Evolutionary conservation across 2,797 vertebrate species (phyloP).

Genomic region (Poeciliopsis presidionis): DNA sequence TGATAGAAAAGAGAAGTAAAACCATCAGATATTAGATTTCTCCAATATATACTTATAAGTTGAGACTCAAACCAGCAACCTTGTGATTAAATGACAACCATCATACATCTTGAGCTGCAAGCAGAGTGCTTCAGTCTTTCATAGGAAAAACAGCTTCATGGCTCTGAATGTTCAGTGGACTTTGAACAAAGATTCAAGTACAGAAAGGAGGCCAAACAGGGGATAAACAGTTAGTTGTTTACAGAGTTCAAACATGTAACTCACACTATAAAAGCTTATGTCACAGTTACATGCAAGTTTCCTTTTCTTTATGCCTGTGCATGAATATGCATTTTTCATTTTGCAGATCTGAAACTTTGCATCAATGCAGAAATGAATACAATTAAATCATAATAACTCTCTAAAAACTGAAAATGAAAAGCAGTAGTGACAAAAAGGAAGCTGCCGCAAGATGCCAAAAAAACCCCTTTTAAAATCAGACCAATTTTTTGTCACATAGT

Average conservation of each 20-base stretch:
- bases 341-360: not conserved
- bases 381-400: not conserved
- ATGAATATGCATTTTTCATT: not conserved
- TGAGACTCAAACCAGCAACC: not conserved
- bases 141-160: not conserved
- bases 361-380: not conserved
- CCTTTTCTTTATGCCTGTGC: no score
- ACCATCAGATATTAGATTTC: not conserved
- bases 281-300: not conserved
- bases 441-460: not conserved
- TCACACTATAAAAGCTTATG: not conserved
- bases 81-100: not conserved
- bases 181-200: conserved; percentile 22
- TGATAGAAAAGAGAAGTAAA: not conserved
- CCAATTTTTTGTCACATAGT: not conserved
- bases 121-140: not conserved
- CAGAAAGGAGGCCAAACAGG: not conserved
- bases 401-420: not conserved
- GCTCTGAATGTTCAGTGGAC: conserved; percentile 5
- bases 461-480: not conserved
- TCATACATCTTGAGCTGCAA: not conserved
- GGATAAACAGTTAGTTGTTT: conserved; percentile 36
- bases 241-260: conserved; percentile 19
- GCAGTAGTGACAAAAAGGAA: not conserved
- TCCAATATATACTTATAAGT: not conserved